A percentile compares a stretch with the other conserved stretches of the same genome.
Conservation (phyloP, 2,113 vertebrate species). For the Sturnus vulgaris region DNA sequence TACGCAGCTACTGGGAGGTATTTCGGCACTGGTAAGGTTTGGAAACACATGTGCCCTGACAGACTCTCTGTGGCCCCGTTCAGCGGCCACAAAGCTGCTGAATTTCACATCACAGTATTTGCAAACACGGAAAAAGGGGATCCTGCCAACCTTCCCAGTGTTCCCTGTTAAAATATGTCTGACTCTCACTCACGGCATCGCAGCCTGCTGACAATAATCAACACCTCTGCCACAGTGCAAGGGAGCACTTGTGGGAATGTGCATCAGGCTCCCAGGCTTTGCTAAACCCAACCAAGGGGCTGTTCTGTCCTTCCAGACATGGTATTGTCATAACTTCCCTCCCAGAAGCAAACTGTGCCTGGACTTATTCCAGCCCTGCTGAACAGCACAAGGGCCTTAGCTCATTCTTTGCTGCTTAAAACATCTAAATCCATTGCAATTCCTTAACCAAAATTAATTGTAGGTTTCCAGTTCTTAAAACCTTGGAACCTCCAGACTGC, state of each 20-base stretch:
- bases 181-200: neutral
- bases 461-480: slow-evolving; percentile 40
- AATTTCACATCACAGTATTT: slow-evolving; percentile 21
- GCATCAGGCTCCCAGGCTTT: neutral
- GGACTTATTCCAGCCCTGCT: neutral
- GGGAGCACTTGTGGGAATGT: neutral
- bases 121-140: slow-evolving; percentile 28
- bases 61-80: neutral
- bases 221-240: neutral
- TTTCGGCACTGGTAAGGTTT: neutral
- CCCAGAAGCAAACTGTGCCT: neutral
- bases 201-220: slow-evolving; percentile 15
- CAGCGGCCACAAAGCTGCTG: slow-evolving; percentile 40
- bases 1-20: neutral
- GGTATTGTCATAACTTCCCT: neutral
- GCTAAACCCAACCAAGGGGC: neutral
- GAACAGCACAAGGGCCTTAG: neutral
- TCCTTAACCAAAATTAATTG: slow-evolving; percentile 17
- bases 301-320: neutral
- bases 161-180: neutral
- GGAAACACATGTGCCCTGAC: slow-evolving; percentile 6
- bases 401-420: slow-evolving; percentile 42
- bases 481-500: neutral
- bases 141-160: slow-evolving; percentile 23
- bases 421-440: slow-evolving; percentile 1